These are phyloP conservation scores for Steromphala cineraria DNA, from an alignment of 2,888 invertebrate species.

Conservation along the genomic window DNA sequence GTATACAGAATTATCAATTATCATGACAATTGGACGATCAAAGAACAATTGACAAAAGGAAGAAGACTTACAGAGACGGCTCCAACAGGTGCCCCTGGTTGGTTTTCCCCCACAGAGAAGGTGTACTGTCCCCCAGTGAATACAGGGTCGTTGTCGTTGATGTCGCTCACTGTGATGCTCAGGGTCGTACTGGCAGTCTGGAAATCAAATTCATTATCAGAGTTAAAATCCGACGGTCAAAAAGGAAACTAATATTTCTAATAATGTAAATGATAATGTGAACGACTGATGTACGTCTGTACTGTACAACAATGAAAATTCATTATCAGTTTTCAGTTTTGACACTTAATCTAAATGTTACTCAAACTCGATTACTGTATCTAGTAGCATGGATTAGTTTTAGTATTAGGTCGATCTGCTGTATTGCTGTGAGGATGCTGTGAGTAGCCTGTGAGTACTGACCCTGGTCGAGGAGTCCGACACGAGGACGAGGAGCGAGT, in stretches of 20 bases:
- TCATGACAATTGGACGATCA: background rate
- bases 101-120: constrained; percentile 49
- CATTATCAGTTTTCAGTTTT: no score
- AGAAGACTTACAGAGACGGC: constrained; percentile 45
- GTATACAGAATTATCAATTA: background rate
- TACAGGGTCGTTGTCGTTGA: constrained; percentile 59
- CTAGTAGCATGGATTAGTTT: no score
- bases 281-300: no score
- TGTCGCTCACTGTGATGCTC: constrained; percentile 50
- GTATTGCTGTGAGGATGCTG: no score
- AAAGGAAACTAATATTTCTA: no score
- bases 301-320: no score
- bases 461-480: constrained; percentile 33
- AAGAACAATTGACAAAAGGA: background rate
- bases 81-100: constrained; percentile 44
- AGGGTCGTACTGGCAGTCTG: constrained; percentile 48
- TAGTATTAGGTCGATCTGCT: no score
- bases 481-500: constrained; percentile 72
- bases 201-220: no score
- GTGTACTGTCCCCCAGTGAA: constrained; percentile 43
- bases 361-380: no score
- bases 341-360: no score
- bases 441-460: background rate
- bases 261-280: no score
- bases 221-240: no score